phyloP scores from a whole-genome alignment of 2,113 vertebrate genomes.

The Rallus limicola region DNA sequence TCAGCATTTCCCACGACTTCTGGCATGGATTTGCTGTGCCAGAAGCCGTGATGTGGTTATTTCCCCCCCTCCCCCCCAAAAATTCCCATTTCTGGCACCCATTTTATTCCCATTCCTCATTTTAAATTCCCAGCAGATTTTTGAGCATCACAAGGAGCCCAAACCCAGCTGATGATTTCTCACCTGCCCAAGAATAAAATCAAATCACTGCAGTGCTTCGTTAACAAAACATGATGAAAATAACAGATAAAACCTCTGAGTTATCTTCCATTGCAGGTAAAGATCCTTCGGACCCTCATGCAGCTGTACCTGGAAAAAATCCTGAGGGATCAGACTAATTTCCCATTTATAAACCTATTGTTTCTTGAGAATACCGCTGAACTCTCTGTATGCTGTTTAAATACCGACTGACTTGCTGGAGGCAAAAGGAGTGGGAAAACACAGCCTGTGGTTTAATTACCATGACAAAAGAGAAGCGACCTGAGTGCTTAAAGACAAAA shows the following conservation, averaged over 20 bases:
- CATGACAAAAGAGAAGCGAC: background rate
- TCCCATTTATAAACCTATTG: background rate
- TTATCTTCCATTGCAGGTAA: background rate
- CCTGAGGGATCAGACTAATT: background rate
- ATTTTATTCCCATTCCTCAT: rapidly evolving
- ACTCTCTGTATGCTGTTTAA: rapidly evolving
- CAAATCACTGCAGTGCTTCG: background rate
- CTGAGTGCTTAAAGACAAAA: rapidly evolving
- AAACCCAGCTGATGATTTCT: rapidly evolving
- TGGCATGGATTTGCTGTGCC: rapidly evolving
- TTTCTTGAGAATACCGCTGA: background rate
- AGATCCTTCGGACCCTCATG: background rate
- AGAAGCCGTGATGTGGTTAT: rapidly evolving
- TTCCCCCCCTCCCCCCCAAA: no score
- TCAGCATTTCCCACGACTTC: rapidly evolving
- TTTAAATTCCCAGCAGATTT: rapidly evolving
- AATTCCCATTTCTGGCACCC: background rate
- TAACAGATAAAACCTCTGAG: background rate
- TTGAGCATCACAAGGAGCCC: rapidly evolving
- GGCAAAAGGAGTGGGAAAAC: background rate
- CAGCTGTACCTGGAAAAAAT: background rate
- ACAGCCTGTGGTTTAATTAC: background rate
- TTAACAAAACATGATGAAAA: background rate
- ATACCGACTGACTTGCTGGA: background rate
- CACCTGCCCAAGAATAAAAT: background rate